A percentile compares a stretch with the other conserved stretches of the same genome.
Evolutionary conservation across 2,888 invertebrate genomes (phyloP).

Genomic region (Amphiduros pacificus): DNA sequence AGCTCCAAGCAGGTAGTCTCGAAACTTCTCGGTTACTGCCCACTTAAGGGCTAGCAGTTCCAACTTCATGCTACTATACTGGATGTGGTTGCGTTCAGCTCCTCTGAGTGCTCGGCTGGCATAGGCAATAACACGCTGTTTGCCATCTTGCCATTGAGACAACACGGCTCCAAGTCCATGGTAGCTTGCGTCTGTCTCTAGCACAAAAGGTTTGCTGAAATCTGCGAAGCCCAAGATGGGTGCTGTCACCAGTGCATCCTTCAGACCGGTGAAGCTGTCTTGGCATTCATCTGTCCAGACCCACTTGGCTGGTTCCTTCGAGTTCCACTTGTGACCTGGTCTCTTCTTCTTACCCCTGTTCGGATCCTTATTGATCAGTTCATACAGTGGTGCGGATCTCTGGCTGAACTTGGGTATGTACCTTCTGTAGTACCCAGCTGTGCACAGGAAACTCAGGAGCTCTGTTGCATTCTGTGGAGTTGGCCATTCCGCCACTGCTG

Average conservation of each 20-base stretch:
- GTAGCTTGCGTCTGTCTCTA: constrained; percentile 30
- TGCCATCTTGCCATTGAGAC: constrained; percentile 27
- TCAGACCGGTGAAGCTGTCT: neutral
- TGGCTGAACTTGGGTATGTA: neutral
- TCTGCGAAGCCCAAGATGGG: constrained; percentile 33
- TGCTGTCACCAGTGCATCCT: neutral
- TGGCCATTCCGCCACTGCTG: neutral
- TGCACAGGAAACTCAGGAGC: neutral
- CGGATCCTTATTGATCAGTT: neutral
- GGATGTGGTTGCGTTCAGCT: constrained; percentile 26
- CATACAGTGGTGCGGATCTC: neutral
- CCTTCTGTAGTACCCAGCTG: neutral
- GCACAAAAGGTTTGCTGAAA: constrained; percentile 24
- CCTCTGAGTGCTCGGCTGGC: constrained; percentile 26
- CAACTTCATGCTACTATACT: constrained; percentile 31
- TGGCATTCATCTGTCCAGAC: neutral
- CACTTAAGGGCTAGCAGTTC: constrained; percentile 32
- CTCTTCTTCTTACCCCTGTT: neutral
- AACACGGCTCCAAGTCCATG: constrained; percentile 30
- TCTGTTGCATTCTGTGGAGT: neutral
- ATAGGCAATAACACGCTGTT: constrained; percentile 24
- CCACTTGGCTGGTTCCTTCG: neutral
- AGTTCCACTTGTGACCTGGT: neutral
- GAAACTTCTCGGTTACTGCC: constrained; percentile 22
- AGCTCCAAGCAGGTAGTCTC: constrained; percentile 14